Percentiles rank a stretch among this genome's conserved stretches.
Evolutionary conservation across 1,140 invertebrate genomes (phyloP).

Genomic region (Scaptomyza hsui): DNA sequence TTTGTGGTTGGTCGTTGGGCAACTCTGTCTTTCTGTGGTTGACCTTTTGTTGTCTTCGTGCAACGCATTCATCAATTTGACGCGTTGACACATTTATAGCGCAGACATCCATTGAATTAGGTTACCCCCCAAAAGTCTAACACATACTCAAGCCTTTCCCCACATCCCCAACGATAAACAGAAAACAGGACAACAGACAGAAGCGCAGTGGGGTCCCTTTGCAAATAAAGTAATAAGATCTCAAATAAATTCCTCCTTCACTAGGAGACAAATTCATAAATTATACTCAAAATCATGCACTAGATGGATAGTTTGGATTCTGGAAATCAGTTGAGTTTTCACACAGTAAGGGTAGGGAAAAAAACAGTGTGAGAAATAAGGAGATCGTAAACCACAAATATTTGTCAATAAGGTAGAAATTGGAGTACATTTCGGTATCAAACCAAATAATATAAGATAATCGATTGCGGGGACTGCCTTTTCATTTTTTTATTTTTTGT

Average conservation of each 20-base stretch:
- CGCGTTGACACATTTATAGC: conserved; percentile 74
- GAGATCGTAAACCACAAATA: conserved; percentile 15
- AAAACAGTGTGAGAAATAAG: background rate
- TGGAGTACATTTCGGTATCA: conserved; percentile 32
- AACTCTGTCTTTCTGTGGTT: conserved; percentile 10
- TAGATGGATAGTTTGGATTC: background rate
- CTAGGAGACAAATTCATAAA: too few relatives aligned
- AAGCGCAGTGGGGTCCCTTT: background rate
- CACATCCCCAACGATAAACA: background rate
- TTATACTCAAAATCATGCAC: too few relatives aligned
- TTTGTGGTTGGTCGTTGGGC: background rate
- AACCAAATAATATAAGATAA: conserved; percentile 69
- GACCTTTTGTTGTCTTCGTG: conserved; percentile 30
- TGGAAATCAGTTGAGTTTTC: too few relatives aligned
- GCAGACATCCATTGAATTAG: conserved; percentile 51
- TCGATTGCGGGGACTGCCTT: conserved; percentile 36
- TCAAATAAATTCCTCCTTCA: background rate
- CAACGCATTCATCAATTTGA: conserved; percentile 67
- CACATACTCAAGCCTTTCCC: background rate
- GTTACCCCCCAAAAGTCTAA: conserved; percentile 7
- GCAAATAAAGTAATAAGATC: background rate
- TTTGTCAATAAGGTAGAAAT: conserved; percentile 61
- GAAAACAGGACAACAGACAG: background rate
- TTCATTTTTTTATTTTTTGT: conserved; percentile 52
- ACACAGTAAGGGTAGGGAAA: background rate